phyloP scores from a whole-genome alignment of 2,888 invertebrate species.

The Metalampra italica region DNA sequence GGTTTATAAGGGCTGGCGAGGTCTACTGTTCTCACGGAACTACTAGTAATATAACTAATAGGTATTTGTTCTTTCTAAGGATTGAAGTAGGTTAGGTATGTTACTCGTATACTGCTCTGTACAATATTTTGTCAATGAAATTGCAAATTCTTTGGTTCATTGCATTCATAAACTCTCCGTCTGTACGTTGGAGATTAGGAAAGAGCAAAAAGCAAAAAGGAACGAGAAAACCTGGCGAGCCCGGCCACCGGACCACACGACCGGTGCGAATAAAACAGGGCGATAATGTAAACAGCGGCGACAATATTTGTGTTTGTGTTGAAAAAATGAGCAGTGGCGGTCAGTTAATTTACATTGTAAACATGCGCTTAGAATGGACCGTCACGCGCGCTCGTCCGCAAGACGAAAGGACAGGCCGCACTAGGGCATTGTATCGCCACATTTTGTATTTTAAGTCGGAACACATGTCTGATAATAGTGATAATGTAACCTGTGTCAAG shows the following conservation, averaged over 20 bases:
- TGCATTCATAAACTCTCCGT: constrained; percentile 6
- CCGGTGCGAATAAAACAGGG: constrained; percentile 29
- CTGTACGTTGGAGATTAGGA: constrained; percentile 9
- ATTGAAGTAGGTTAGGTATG: no score
- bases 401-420: constrained; percentile 22
- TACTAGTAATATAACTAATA: no score
- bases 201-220: constrained; percentile 3
- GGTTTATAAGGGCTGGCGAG: no score
- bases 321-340: constrained; percentile 58
- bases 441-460: no score
- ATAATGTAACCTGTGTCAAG: no score
- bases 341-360: constrained; percentile 75
- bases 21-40: no score
- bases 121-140: no score
- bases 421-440: no score
- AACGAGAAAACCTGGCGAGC: constrained; percentile 6
- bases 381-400: constrained; percentile 71
- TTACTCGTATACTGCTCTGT: no score
- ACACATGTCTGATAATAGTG: no score
- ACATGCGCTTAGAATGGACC: constrained; percentile 72
- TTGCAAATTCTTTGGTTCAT: not conserved
- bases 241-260: not conserved
- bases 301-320: constrained; percentile 60
- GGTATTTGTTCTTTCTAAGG: no score
- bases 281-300: constrained; percentile 38